These are phyloP conservation scores for Fissipunctia ypsillon DNA, from an alignment of 2,888 invertebrate genomes.

Conservation along the genomic window DNA sequence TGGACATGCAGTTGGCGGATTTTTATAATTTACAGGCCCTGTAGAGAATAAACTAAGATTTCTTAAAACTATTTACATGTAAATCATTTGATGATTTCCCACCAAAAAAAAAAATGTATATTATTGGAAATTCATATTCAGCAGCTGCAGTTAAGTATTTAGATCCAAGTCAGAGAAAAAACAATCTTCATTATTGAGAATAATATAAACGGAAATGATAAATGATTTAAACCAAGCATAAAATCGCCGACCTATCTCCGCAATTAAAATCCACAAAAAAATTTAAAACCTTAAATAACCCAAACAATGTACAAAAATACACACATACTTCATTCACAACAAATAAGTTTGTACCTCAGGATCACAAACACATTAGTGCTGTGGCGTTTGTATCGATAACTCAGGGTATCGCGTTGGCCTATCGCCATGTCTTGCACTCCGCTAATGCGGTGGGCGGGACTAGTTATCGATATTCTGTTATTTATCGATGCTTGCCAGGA, in stretches of 20 bases:
- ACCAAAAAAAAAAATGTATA: too few relatives aligned
- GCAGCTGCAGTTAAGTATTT: too few relatives aligned
- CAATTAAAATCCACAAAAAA: neutral
- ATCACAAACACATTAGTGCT: constrained; percentile 72
- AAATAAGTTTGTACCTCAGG: constrained; percentile 63
- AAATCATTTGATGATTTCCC: too few relatives aligned
- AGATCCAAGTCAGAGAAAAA: too few relatives aligned
- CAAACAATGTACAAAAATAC: constrained; percentile 48
- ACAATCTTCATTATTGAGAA: neutral
- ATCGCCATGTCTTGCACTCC: constrained; percentile 72
- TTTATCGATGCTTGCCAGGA: constrained; percentile 62
- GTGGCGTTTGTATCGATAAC: constrained; percentile 72
- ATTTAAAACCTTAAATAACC: constrained; percentile 33
- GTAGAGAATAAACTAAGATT: too few relatives aligned
- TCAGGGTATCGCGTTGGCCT: constrained; percentile 73
- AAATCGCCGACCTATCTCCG: neutral
- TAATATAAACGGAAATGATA: neutral
- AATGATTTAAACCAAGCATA: neutral
- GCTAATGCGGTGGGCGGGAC: constrained; percentile 64
- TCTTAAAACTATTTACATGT: too few relatives aligned
- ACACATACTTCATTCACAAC: constrained; percentile 60
- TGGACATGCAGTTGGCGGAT: too few relatives aligned
- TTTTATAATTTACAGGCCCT: too few relatives aligned
- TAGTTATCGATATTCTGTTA: constrained; percentile 63
- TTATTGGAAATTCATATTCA: too few relatives aligned